A percentile compares a stretch with the other conserved stretches of the same genome.
phyloP scores from a whole-genome alignment of 2,888 invertebrate genomes.

The Caenorhabditis sp. region DNA sequence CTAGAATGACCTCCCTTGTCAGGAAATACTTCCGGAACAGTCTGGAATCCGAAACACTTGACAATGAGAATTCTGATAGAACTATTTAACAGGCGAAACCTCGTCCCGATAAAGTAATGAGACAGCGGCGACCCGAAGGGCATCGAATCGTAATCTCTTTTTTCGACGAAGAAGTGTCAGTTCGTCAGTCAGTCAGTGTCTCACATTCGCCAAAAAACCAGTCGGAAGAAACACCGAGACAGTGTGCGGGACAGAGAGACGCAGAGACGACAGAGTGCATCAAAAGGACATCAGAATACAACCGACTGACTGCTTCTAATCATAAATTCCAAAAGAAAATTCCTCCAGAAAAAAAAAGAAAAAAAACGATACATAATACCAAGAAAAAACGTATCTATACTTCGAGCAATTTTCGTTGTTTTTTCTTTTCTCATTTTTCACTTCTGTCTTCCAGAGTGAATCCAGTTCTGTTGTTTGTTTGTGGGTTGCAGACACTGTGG shows the following conservation, averaged over 20 bases:
- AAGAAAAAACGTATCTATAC: not conserved
- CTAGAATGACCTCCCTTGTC: too few species aligned
- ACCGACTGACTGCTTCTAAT: not conserved
- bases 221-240: slow-evolving; percentile 7
- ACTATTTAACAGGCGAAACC: slow-evolving; percentile 47
- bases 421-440: not conserved
- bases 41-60: slow-evolving; percentile 5
- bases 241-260: slow-evolving; percentile 1
- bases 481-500: slow-evolving; percentile 15
- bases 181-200: slow-evolving; percentile 32
- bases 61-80: slow-evolving; percentile 3
- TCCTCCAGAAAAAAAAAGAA: too few species aligned
- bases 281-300: slow-evolving; percentile 26
- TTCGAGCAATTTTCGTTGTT: slow-evolving; percentile 7
- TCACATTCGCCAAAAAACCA: slow-evolving; percentile 33
- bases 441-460: slow-evolving; percentile 7
- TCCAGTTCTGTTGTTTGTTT: slow-evolving; percentile 22
- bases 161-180: slow-evolving; percentile 28
- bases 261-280: slow-evolving; percentile 27
- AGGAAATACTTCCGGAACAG: not conserved
- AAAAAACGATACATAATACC: not conserved
- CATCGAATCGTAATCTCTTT: slow-evolving; percentile 44
- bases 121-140: slow-evolving; percentile 26
- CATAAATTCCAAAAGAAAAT: not conserved
- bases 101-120: slow-evolving; percentile 31